Percentiles rank a stretch among this genome's conserved stretches.
These are phyloP conservation scores for Apteryx mantelli DNA, from an alignment of 2,113 vertebrate species.

Conservation along the genomic window DNA sequence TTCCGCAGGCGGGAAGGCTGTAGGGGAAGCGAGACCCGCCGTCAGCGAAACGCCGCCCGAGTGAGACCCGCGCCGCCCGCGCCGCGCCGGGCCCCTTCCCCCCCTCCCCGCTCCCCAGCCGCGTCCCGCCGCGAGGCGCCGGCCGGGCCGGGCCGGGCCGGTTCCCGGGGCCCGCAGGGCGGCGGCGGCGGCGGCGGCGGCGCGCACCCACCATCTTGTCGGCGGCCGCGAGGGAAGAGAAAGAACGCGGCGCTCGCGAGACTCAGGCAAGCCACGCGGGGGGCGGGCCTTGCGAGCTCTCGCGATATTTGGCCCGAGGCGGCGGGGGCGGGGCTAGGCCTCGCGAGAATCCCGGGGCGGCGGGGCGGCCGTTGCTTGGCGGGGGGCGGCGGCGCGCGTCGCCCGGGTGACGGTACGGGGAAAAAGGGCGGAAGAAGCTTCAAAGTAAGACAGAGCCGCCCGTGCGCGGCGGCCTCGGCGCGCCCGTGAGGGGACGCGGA, in stretches of 20 bases:
- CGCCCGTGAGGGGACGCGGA: no score
- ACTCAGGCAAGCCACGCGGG: accelerated
- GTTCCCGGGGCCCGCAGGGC: background rate
- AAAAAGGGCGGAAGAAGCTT: no score
- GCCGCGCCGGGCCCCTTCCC: no score
- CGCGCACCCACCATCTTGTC: constrained; percentile 19
- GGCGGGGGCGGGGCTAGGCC: accelerated
- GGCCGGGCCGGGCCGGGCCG: background rate
- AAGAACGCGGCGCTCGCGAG: background rate
- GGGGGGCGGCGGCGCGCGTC: no score
- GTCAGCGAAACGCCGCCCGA: background rate
- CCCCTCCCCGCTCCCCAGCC: no score
- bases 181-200: background rate
- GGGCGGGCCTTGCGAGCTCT: background rate
- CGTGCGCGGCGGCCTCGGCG: no score
- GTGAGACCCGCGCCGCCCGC: accelerated
- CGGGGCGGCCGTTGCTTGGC: no score
- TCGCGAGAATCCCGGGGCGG: background rate
- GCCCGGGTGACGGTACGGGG: no score
- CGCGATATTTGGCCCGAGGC: background rate
- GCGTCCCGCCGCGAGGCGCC: accelerated
- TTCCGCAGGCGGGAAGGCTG: constrained; percentile 87
- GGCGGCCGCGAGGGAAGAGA: background rate
- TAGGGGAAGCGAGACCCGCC: background rate
- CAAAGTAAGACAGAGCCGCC: no score